phyloP scores from a whole-genome alignment of 1,140 invertebrate species.

The Penaeus vannamei region DNA sequence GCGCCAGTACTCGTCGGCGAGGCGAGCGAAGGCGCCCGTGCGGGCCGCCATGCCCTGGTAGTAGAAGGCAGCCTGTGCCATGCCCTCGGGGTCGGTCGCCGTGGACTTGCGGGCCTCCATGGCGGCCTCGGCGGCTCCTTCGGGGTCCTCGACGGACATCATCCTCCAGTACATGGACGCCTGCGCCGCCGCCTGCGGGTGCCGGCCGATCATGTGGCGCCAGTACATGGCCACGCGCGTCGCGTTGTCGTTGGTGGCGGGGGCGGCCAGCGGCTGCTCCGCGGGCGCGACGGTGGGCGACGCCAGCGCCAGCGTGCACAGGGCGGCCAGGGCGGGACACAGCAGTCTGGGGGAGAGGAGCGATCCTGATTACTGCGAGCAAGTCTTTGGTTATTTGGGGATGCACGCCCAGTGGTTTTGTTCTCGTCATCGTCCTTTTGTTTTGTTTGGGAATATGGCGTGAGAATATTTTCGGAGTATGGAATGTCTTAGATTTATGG shows the following conservation, averaged over 20 bases:
- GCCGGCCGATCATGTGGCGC: slow-evolving; percentile 59
- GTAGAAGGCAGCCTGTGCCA: slow-evolving; percentile 41
- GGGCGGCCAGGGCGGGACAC: neutral
- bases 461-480: no score
- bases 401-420: no score
- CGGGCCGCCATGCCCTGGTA: slow-evolving; percentile 35
- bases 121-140: slow-evolving; percentile 57
- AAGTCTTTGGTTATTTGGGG: no score
- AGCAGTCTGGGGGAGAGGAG: no score
- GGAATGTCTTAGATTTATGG: no score
- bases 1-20: slow-evolving; percentile 58
- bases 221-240: slow-evolving; percentile 66
- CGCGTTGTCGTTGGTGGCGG: slow-evolving; percentile 48
- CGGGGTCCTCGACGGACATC: slow-evolving; percentile 49
- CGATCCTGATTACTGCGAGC: no score
- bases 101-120: slow-evolving; percentile 60
- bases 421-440: no score
- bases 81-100: slow-evolving; percentile 60
- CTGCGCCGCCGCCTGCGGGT: slow-evolving; percentile 53
- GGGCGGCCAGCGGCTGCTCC: neutral
- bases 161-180: slow-evolving; percentile 67
- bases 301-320: neutral
- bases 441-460: no score
- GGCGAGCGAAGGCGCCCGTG: neutral
- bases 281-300: neutral